These are phyloP conservation scores for Notospermus geniculatus DNA, from an alignment of 1,140 invertebrate genomes.

Conservation along the genomic window DNA sequence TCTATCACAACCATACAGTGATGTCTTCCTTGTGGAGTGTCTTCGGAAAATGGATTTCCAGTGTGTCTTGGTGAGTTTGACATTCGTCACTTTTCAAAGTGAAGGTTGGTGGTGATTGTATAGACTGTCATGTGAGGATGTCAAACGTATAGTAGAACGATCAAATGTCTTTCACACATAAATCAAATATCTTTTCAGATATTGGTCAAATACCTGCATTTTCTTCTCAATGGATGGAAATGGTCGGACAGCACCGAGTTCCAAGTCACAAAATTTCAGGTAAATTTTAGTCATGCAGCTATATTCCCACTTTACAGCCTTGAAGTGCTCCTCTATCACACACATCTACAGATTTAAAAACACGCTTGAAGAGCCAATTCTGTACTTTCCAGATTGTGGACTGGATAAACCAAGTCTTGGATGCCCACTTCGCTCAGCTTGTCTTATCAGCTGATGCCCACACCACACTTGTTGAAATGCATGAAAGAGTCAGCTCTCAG, in stretches of 20 bases:
- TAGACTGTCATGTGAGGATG: too few species aligned
- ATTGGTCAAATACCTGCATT: not conserved
- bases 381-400: constrained; percentile 27
- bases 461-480: constrained; percentile 28
- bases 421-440: constrained; percentile 37
- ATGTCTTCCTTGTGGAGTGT: constrained; percentile 30
- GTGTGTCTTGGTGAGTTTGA: constrained; percentile 28
- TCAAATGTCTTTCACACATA: too few species aligned
- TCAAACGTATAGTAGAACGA: too few species aligned
- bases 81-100: too few species aligned
- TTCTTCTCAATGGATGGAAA: not conserved
- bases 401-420: constrained; percentile 33
- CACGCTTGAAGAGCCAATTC: not conserved
- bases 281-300: not conserved
- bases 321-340: too few species aligned
- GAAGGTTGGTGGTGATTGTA: too few species aligned
- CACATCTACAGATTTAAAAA: too few species aligned
- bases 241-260: too few species aligned
- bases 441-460: constrained; percentile 35
- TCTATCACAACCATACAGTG: constrained; percentile 22
- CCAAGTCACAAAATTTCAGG: too few species aligned
- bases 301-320: too few species aligned
- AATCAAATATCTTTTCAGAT: constrained; percentile 1
- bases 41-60: constrained; percentile 23
- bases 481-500: constrained; percentile 28